Percentiles rank a stretch among this genome's conserved stretches.
Evolutionary conservation across 2,113 vertebrate species (phyloP).

Genomic region (Megaceryle maxima): DNA sequence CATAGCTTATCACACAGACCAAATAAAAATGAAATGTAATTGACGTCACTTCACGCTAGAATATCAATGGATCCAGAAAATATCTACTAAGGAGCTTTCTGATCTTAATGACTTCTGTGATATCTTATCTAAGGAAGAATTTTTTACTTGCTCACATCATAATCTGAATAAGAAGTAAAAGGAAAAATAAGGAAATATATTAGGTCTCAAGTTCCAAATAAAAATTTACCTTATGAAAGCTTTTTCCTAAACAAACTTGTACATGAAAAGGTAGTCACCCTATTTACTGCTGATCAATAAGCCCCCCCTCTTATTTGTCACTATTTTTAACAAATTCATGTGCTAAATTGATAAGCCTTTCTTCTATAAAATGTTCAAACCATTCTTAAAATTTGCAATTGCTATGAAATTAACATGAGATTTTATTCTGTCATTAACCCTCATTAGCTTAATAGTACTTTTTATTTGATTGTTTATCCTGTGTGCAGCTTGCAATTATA

Average conservation of each 20-base stretch:
- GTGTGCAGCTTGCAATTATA: neutral
- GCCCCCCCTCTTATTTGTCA: neutral
- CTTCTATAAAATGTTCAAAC: neutral
- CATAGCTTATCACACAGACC: neutral
- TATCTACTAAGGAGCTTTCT: neutral
- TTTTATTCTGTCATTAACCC: neutral
- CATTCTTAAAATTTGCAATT: neutral
- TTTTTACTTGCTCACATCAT: neutral
- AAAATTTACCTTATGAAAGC: neutral
- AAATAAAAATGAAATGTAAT: slow-evolving; percentile 50
- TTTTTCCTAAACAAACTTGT: neutral
- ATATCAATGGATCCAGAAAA: slow-evolving; percentile 1
- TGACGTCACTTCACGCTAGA: neutral
- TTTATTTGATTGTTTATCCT: neutral
- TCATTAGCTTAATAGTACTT: neutral
- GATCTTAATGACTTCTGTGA: neutral
- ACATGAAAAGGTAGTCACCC: neutral
- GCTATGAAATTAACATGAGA: neutral
- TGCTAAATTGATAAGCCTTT: neutral
- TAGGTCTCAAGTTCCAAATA: neutral
- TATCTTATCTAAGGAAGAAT: slow-evolving; percentile 16
- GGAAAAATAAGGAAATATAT: neutral
- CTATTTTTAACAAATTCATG: neutral
- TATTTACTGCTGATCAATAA: neutral
- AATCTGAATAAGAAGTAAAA: neutral